Percentiles rank a stretch among this genome's conserved stretches.
Conservation (phyloP, 2,113 vertebrate species). For the Oncorhynchus gorbuscha region DNA sequence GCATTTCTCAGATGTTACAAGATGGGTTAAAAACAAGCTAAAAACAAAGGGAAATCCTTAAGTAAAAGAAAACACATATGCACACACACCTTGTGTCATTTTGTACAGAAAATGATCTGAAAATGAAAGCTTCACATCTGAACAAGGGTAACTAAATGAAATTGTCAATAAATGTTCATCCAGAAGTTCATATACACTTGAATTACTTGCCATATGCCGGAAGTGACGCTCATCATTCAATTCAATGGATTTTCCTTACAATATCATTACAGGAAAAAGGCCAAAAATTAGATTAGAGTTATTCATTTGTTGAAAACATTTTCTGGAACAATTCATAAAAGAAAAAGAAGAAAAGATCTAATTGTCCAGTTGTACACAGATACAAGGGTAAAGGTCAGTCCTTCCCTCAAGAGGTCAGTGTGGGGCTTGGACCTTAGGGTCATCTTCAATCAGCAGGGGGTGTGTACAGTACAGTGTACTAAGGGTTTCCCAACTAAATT, state of each 20-base stretch:
- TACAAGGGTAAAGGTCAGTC: slow-evolving; percentile 23
- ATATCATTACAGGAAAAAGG: slow-evolving; percentile 34
- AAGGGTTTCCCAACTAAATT: slow-evolving; percentile 19
- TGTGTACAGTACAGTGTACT: slow-evolving; percentile 11
- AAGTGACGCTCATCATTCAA: slow-evolving; percentile 39
- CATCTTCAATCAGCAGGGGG: slow-evolving; percentile 19
- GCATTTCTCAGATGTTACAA: slow-evolving; percentile 77
- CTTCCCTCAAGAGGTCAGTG: slow-evolving; percentile 54
- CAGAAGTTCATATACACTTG: slow-evolving; percentile 48
- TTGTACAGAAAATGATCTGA: slow-evolving; percentile 51
- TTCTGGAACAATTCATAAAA: slow-evolving; percentile 32
- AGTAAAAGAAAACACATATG: slow-evolving; percentile 47
- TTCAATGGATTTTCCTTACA: slow-evolving; percentile 32
- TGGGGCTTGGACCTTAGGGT: slow-evolving; percentile 33
- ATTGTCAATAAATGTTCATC: slow-evolving; percentile 55
- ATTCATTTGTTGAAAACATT: slow-evolving; percentile 32
- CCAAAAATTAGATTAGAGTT: slow-evolving; percentile 46
- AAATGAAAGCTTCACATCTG: slow-evolving; percentile 73
- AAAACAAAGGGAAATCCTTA: slow-evolving; percentile 44
- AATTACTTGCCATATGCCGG: slow-evolving; percentile 54
- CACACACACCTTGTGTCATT: slow-evolving; percentile 46
- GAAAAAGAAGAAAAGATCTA: slow-evolving; percentile 1
- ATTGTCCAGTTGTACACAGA: slow-evolving; percentile 47
- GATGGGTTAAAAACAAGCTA: slow-evolving; percentile 59
- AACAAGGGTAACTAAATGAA: slow-evolving; percentile 56